Conservation (phyloP, 2,888 invertebrate species). For the Acheta domesticus region DNA sequence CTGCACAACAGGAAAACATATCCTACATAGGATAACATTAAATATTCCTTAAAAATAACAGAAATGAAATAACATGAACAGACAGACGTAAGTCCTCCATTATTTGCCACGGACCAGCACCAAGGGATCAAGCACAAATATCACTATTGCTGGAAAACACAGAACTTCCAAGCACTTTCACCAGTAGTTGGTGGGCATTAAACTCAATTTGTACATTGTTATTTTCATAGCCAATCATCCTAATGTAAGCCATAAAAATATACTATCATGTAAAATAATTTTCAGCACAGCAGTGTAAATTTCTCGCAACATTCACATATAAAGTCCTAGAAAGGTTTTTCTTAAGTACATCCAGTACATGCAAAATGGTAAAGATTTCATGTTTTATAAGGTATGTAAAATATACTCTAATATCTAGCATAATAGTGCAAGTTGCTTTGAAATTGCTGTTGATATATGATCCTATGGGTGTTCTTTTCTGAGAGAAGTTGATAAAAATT, state of each 20-base stretch:
- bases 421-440: conserved; percentile 18
- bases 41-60: conserved; percentile 12
- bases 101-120: conserved; percentile 18
- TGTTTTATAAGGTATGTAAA: conserved; percentile 35
- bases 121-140: conserved; percentile 19
- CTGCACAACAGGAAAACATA: conserved; percentile 24
- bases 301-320: conserved; percentile 36
- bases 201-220: conserved; percentile 26
- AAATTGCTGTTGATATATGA: conserved; percentile 11
- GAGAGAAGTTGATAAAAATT: conserved; percentile 10
- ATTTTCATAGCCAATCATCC: conserved; percentile 22
- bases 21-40: conserved; percentile 27
- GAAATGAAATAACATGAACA: conserved; percentile 10
- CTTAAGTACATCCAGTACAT: conserved; percentile 36
- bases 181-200: conserved; percentile 18
- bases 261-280: conserved; percentile 34
- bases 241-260: conserved; percentile 34
- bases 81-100: not conserved
- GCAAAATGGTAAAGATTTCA: conserved; percentile 33
- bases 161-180: conserved; percentile 18
- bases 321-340: conserved; percentile 35
- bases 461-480: conserved; percentile 19
- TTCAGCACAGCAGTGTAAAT: conserved; percentile 28
- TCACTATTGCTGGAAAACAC: conserved; percentile 22
- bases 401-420: conserved; percentile 31